A percentile compares a stretch with the other conserved stretches of the same genome.
phyloP scores from a whole-genome alignment of 1,140 invertebrate species.

The Maniola jurtina region DNA sequence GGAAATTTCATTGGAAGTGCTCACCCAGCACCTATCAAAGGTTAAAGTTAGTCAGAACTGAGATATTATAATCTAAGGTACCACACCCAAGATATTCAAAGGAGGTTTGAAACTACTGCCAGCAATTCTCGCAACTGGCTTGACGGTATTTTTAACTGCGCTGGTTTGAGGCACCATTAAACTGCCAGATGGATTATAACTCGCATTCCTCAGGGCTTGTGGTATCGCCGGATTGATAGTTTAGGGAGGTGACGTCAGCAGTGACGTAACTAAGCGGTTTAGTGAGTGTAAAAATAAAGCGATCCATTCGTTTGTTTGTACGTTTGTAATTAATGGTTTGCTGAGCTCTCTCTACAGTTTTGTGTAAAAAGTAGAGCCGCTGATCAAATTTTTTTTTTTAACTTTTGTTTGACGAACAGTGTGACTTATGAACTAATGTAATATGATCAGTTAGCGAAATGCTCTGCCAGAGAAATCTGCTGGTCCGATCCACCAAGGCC shows the following conservation, averaged over 20 bases:
- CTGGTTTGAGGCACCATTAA: conserved; percentile 22
- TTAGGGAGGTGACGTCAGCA: conserved; percentile 34
- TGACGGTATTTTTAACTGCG: conserved; percentile 12
- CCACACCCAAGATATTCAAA: too few species aligned
- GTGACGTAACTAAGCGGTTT: conserved; percentile 20
- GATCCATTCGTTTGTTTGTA: conserved; percentile 5
- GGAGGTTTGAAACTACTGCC: background rate
- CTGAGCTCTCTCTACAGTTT: background rate
- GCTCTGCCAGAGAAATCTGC: too few species aligned
- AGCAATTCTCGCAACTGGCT: background rate
- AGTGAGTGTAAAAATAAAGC: conserved; percentile 14
- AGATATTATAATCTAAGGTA: too few species aligned
- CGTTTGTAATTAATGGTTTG: conserved; percentile 3
- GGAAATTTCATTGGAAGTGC: too few species aligned
- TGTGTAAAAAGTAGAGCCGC: too few species aligned
- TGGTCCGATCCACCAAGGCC: too few species aligned
- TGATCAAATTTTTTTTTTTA: too few species aligned
- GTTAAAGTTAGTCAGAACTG: too few species aligned
- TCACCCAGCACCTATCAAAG: too few species aligned
- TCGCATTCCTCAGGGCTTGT: conserved; percentile 16
- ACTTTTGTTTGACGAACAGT: too few species aligned
- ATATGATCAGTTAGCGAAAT: too few species aligned
- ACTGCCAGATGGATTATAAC: conserved; percentile 27
- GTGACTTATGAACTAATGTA: too few species aligned
- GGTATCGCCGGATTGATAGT: conserved; percentile 19